Conservation (phyloP, 2,113 vertebrate species). For the Seriola dumerili region DNA sequence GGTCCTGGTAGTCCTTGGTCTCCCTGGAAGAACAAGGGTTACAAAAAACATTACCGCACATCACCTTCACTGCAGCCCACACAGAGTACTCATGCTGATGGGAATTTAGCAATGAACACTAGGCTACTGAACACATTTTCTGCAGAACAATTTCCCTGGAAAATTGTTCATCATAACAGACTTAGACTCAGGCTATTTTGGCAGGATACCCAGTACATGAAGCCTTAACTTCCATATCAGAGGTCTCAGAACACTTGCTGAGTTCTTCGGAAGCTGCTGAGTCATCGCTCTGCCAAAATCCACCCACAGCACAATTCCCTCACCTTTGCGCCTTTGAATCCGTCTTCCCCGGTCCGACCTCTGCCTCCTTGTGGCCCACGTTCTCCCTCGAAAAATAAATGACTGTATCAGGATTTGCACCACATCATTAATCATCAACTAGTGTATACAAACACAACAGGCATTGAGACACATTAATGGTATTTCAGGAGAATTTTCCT, state of each 20-base stretch:
- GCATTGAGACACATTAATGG: neutral
- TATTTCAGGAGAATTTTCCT: conserved; percentile 2
- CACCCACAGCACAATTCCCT: conserved; percentile 41
- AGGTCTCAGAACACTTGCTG: neutral
- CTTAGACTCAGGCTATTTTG: conserved; percentile 28
- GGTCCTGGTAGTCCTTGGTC: conserved; percentile 68
- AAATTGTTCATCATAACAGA: conserved; percentile 15
- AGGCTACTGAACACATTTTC: neutral
- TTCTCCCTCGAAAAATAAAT: conserved; percentile 74
- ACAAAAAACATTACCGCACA: neutral
- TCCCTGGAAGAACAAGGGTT: conserved; percentile 58
- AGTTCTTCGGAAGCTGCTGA: conserved; percentile 33
- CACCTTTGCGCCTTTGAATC: conserved; percentile 75
- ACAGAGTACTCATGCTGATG: conserved; percentile 7
- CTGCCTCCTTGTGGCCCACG: conserved; percentile 59
- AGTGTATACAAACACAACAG: conserved; percentile 23
- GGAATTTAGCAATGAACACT: conserved; percentile 13
- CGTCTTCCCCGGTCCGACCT: conserved; percentile 64
- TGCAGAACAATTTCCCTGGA: neutral
- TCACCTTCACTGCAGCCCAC: neutral
- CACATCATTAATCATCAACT: conserved; percentile 28
- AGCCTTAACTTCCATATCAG: neutral
- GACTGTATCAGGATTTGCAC: conserved; percentile 15
- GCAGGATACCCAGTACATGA: conserved; percentile 1
- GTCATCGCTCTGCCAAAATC: conserved; percentile 31